phyloP scores from a whole-genome alignment of 1,140 invertebrate genomes.

The Cheumatopsyche charites region DNA sequence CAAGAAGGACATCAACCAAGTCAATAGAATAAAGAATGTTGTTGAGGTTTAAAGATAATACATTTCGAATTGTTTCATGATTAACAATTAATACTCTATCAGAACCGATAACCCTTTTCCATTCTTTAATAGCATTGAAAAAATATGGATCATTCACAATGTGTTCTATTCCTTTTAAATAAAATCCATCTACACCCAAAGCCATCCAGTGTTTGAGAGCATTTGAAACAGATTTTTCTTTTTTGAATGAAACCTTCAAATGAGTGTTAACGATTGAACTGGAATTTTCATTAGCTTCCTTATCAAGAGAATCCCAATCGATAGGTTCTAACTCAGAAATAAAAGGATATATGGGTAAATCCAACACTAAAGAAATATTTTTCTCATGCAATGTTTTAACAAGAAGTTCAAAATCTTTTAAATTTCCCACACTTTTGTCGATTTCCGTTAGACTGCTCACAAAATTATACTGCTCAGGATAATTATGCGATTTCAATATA shows the following conservation, averaged over 20 bases:
- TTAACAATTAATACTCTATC: slow-evolving; percentile 72
- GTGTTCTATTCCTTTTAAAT: slow-evolving; percentile 72
- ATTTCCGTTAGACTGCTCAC: slow-evolving; percentile 67
- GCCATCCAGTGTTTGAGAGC: slow-evolving; percentile 70
- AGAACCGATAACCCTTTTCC: slow-evolving; percentile 69
- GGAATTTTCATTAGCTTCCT: slow-evolving; percentile 40
- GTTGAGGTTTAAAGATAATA: slow-evolving; percentile 55
- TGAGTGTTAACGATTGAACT: not conserved
- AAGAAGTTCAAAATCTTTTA: slow-evolving; percentile 70
- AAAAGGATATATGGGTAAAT: slow-evolving; percentile 72
- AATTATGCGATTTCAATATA: slow-evolving; percentile 72
- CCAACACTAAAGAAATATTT: slow-evolving; percentile 76
- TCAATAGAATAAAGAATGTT: slow-evolving; percentile 69
- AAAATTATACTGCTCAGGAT: slow-evolving; percentile 73
- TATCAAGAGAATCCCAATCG: not conserved
- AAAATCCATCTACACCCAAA: slow-evolving; percentile 78
- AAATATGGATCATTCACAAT: slow-evolving; percentile 59
- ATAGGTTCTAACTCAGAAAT: slow-evolving; percentile 55
- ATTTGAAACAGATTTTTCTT: slow-evolving; percentile 56
- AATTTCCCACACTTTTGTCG: slow-evolving; percentile 67
- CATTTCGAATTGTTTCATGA: slow-evolving; percentile 62
- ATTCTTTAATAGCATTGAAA: slow-evolving; percentile 63
- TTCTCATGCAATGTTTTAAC: slow-evolving; percentile 64
- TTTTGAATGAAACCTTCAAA: slow-evolving; percentile 50
- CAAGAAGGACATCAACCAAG: slow-evolving; percentile 72